Conservation (phyloP, 2,888 invertebrate genomes). For the Cerastoderma edule region DNA sequence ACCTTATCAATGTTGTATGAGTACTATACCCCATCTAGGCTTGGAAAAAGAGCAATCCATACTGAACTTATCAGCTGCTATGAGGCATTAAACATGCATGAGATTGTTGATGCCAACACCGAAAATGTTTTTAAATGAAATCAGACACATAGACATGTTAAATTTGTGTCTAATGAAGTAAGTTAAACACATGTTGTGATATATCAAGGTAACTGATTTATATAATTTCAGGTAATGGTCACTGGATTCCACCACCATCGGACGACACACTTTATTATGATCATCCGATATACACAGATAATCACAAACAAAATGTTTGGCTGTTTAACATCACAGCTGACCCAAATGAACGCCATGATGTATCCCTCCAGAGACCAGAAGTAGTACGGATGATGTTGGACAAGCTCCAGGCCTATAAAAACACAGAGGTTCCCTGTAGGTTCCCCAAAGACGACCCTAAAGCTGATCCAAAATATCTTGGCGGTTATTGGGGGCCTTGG, state of each 20-base stretch:
- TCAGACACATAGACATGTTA: no score
- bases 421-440: slow-evolving; percentile 78
- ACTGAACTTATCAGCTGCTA: no score
- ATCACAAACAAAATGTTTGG: slow-evolving; percentile 76
- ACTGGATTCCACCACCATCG: slow-evolving; percentile 72
- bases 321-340: slow-evolving; percentile 80
- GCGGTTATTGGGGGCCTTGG: slow-evolving; percentile 82
- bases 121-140: no score
- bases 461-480: slow-evolving; percentile 74
- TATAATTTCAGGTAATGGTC: slow-evolving; percentile 65
- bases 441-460: slow-evolving; percentile 75
- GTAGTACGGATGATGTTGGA: slow-evolving; percentile 71
- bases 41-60: no score
- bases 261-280: not conserved
- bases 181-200: no score
- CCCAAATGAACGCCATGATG: slow-evolving; percentile 76
- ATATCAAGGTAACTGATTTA: not conserved
- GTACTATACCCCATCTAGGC: no score
- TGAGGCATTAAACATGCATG: no score
- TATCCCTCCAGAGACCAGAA: slow-evolving; percentile 69
- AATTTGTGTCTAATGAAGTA: no score
- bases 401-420: slow-evolving; percentile 70
- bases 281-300: not conserved
- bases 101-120: no score
- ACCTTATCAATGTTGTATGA: no score